Percentiles rank a stretch among this genome's conserved stretches.
Evolutionary conservation across 2,113 vertebrate genomes (phyloP).

Genomic region (Hemiscyllium ocellatum): DNA sequence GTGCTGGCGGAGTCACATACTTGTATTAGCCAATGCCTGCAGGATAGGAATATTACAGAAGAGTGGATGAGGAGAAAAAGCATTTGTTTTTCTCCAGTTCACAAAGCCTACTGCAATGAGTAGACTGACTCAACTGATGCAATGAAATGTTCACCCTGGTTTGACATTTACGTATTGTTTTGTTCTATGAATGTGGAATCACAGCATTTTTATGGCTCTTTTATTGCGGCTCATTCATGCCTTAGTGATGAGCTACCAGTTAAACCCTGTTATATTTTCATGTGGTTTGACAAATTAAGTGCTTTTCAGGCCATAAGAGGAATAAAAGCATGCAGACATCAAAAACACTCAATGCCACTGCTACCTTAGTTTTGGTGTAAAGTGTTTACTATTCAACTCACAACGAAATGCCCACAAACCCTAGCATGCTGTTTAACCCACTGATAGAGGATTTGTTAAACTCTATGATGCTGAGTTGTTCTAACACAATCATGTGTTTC

Average conservation of each 20-base stretch:
- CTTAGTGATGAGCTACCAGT: not conserved
- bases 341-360: not conserved
- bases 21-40: not conserved
- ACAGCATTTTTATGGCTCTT: not conserved
- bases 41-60: not conserved
- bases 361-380: not conserved
- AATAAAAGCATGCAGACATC: not conserved
- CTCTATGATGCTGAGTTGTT: not conserved
- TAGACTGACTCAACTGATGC: not conserved
- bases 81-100: not conserved
- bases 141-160: not conserved
- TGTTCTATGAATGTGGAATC: not conserved
- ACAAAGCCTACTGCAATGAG: not conserved
- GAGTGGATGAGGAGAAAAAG: not conserved
- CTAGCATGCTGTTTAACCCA: not conserved
- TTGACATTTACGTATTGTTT: not conserved
- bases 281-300: conserved; percentile 7
- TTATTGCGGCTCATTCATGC: not conserved
- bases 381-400: not conserved
- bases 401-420: not conserved
- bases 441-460: not conserved
- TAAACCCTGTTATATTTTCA: not conserved
- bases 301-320: not conserved
- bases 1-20: not conserved
- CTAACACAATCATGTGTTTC: not conserved